Evolutionary conservation across 2,888 invertebrate species (phyloP), one percentile per base, ranked within the genome.

Genomic region (Meteorus cinctellus): DNA sequence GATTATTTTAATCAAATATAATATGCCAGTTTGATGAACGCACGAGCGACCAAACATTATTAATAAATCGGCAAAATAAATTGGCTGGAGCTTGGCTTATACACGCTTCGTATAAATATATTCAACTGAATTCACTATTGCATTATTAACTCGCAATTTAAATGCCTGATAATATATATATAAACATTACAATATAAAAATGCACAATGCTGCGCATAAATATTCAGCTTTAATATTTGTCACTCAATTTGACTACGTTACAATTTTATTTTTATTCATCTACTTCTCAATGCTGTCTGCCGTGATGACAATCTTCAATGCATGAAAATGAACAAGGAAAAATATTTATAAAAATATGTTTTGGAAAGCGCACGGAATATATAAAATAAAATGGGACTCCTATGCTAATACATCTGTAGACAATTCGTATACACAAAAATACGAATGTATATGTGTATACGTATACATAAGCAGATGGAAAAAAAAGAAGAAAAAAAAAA

Each of bases 301-400:
- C 24, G 27, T 60, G 27, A 60, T 27, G 59, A 60, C 59, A 60
- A 60, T 60, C 59, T 60, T 60, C 59, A 60, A 34, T 29, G 59
- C 59, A 60, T 60, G 59, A 60, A 24, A 29, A 27, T 19, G 14
- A 48, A 5, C 4, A 16, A 48, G 48, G 4, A 48, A 14, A n/a
- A 48, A 4, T 48, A 48, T 1, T 16, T 5, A 48, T 48, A 16
- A 48, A 48, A 48, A 48, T 5, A 48, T 48, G 48, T 34, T 48
- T 48, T 48, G n/a, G 10, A 16, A 48, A 48, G 59, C 29, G 27
- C 59, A 60, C 59, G 10, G 59, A 48, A 48, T n/a, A 48, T n/a
- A 48, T 48, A 48, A 48, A 48, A 48, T 48, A 48, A n/a, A 48
- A 48, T 48, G 48, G n/a, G 16, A 48, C 4, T 48, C 10, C 8